Evolutionary conservation across 1,140 invertebrate genomes (phyloP).

Genomic region (Lepidotrigona ventralis): DNA sequence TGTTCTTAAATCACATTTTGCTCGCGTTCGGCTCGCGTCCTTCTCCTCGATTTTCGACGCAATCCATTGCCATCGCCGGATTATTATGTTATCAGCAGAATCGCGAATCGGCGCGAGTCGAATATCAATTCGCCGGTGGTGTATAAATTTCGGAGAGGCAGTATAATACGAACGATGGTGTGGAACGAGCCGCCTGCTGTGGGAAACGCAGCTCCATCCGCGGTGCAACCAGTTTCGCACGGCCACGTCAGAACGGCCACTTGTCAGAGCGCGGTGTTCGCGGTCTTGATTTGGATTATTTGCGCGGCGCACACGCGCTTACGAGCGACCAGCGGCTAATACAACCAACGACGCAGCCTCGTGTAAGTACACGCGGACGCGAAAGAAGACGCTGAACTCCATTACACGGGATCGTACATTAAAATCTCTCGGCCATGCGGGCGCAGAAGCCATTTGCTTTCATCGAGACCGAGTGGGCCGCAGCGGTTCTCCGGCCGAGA

Average conservation of each 20-base stretch:
- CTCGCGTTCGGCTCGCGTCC: not conserved
- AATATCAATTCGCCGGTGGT: not conserved
- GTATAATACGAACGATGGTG: slow-evolving; percentile 40
- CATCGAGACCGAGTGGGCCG: slow-evolving; percentile 26
- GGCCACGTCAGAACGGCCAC: slow-evolving; percentile 45
- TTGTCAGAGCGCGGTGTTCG: slow-evolving; percentile 51
- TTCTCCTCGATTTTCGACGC: not conserved
- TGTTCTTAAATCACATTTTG: not conserved
- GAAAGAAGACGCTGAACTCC: slow-evolving; percentile 39
- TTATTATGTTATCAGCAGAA: not conserved
- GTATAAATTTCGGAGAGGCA: slow-evolving; percentile 49
- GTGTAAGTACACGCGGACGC: not conserved
- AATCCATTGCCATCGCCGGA: not conserved
- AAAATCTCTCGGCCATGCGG: slow-evolving; percentile 48
- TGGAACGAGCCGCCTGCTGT: slow-evolving; percentile 16
- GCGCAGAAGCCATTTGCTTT: slow-evolving; percentile 54
- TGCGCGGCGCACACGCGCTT: slow-evolving; percentile 29
- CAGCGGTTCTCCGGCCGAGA: slow-evolving; percentile 48
- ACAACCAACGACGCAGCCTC: not conserved
- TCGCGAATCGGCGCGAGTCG: not conserved
- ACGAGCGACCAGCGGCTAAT: not conserved
- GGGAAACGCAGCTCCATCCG: slow-evolving; percentile 21
- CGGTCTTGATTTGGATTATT: slow-evolving; percentile 63
- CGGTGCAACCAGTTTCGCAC: slow-evolving; percentile 60
- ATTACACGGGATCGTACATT: slow-evolving; percentile 51